Evolutionary conservation across 1,140 invertebrate species (phyloP).

Genomic region (Magallana gigas): DNA sequence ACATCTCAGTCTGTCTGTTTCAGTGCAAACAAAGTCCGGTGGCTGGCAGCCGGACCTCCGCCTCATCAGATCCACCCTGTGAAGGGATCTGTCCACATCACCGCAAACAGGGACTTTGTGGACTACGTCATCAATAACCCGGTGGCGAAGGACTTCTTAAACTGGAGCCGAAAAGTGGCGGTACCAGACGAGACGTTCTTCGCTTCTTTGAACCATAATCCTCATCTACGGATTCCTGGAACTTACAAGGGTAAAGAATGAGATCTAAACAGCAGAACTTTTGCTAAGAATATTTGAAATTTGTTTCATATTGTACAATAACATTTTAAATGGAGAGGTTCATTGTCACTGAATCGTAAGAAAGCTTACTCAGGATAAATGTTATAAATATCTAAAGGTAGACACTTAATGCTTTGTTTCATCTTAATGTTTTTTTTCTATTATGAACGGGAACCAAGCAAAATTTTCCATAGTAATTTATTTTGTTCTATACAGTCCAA

Average conservation of each 20-base stretch:
- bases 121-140: conserved; percentile 67
- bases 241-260: conserved; percentile 64
- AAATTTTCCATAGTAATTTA: too few species aligned
- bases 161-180: conserved; percentile 68
- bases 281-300: too few species aligned
- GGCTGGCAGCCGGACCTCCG: conserved; percentile 51
- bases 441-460: too few species aligned
- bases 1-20: not conserved
- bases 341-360: too few species aligned
- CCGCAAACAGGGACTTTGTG: conserved; percentile 67
- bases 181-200: conserved; percentile 76
- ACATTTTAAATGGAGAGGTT: too few species aligned
- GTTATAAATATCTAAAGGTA: too few species aligned
- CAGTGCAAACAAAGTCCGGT: conserved; percentile 62
- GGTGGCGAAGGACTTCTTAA: conserved; percentile 64
- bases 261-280: too few species aligned
- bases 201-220: conserved; percentile 71
- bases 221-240: conserved; percentile 67
- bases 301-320: too few species aligned
- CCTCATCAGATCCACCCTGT: conserved; percentile 66
- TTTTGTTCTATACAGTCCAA: too few species aligned
- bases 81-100: conserved; percentile 73
- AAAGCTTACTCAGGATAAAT: too few species aligned
- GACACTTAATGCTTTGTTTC: too few species aligned
- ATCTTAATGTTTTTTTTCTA: too few species aligned